phyloP scores from a whole-genome alignment of 1,140 invertebrate genomes.

The Drosophila orosa region DNA sequence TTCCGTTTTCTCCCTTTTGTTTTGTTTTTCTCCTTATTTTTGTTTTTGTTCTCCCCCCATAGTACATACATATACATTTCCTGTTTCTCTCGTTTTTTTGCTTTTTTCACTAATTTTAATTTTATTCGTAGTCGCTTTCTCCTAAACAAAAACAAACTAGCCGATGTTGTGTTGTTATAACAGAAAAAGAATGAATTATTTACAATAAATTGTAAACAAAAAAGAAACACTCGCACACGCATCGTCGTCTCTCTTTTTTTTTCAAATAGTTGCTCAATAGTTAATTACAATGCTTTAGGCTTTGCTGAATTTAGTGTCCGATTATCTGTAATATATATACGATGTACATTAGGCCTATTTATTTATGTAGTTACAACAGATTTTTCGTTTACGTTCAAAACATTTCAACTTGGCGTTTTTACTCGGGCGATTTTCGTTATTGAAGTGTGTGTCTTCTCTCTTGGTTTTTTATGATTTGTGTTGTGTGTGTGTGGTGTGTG shows the following conservation, averaged over 20 bases:
- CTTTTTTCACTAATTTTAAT: constrained; percentile 70
- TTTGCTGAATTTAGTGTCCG: constrained; percentile 44
- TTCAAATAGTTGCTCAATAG: constrained; percentile 47
- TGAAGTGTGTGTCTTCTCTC: constrained; percentile 34
- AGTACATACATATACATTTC: constrained; percentile 70
- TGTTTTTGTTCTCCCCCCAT: constrained; percentile 38
- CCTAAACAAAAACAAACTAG: constrained; percentile 59
- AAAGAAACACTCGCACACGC: constrained; percentile 40
- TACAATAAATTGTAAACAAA: constrained; percentile 78
- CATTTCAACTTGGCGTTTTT: constrained; percentile 40
- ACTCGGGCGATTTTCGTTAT: constrained; percentile 34
- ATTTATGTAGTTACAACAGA: constrained; percentile 60
- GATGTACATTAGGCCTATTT: constrained; percentile 49
- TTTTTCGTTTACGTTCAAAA: constrained; percentile 31
- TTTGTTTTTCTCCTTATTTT: constrained; percentile 24
- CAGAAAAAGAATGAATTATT: constrained; percentile 71
- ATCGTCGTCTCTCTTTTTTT: constrained; percentile 58
- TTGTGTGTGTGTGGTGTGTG: constrained; percentile 31
- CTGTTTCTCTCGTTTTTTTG: constrained; percentile 60
- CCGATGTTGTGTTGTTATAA: constrained; percentile 44
- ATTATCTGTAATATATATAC: constrained; percentile 42
- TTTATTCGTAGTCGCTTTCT: constrained; percentile 64
- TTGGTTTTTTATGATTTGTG: constrained; percentile 47
- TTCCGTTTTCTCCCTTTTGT: constrained; percentile 7
- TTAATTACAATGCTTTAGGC: constrained; percentile 44